These are phyloP conservation scores for Trematomus loennbergii DNA, from an alignment of 2,113 vertebrate genomes.

Conservation along the genomic window DNA sequence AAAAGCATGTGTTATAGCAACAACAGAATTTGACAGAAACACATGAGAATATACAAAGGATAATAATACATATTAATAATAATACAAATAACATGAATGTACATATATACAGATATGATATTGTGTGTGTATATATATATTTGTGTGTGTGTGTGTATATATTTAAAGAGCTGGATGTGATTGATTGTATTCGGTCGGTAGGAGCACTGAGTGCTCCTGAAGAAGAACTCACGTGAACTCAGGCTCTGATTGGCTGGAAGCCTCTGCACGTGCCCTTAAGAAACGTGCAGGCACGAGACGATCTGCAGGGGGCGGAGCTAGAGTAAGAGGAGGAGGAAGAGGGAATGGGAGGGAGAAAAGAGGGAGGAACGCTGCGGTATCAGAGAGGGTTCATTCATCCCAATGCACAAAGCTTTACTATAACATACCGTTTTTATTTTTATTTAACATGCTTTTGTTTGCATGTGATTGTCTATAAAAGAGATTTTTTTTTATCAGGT, in stretches of 20 bases:
- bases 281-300: conserved; percentile 39
- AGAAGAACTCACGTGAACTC: conserved; percentile 57
- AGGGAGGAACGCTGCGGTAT: conserved; percentile 18
- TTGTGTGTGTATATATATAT: neutral
- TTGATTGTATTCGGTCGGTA: neutral
- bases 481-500: neutral
- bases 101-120: too few relatives aligned
- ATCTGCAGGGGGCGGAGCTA: neutral
- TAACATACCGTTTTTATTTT: neutral
- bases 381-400: conserved; percentile 46
- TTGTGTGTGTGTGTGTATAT: neutral
- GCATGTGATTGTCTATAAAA: too few relatives aligned
- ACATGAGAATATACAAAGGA: too few relatives aligned
- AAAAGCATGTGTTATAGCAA: too few relatives aligned
- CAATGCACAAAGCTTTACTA: neutral
- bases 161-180: conserved; percentile 22
- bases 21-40: too few relatives aligned
- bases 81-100: too few relatives aligned
- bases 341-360: too few relatives aligned
- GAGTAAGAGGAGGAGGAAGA: neutral
- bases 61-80: too few relatives aligned
- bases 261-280: conserved; percentile 71
- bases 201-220: neutral
- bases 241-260: conserved; percentile 47
- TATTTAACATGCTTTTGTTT: neutral